Conservation (phyloP, 2,888 invertebrate species). For the Orthosia gothica region DNA sequence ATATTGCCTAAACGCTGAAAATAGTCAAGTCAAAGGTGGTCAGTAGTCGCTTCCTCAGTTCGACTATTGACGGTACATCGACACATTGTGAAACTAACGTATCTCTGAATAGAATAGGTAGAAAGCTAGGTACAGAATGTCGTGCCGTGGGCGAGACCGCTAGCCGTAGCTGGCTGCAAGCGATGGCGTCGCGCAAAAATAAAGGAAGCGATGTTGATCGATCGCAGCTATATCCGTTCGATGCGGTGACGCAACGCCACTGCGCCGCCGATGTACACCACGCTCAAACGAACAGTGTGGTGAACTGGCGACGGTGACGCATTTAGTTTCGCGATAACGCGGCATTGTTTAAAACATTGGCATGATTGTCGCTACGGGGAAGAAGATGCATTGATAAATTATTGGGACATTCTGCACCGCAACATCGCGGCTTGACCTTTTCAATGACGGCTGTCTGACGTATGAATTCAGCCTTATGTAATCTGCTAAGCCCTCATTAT, state of each 20-base stretch:
- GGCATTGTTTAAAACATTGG: slow-evolving; percentile 64
- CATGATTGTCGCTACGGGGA: slow-evolving; percentile 52
- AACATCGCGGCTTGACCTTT: slow-evolving; percentile 33
- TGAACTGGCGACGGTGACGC: slow-evolving; percentile 60
- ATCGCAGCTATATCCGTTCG: slow-evolving; percentile 84
- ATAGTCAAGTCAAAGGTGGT: slow-evolving; percentile 61
- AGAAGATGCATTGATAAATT: slow-evolving; percentile 28
- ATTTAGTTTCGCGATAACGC: slow-evolving; percentile 65
- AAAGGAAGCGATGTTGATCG: slow-evolving; percentile 81
- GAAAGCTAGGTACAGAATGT: slow-evolving; percentile 70
- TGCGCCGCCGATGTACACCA: slow-evolving; percentile 57
- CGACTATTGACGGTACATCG: slow-evolving; percentile 57
- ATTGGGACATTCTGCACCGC: slow-evolving; percentile 23
- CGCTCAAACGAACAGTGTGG: slow-evolving; percentile 63
- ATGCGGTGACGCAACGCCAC: slow-evolving; percentile 79
- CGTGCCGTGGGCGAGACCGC: slow-evolving; percentile 67
- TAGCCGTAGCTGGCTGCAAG: slow-evolving; percentile 60
- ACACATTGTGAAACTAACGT: slow-evolving; percentile 63
- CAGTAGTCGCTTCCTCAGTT: slow-evolving; percentile 52
- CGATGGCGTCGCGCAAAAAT: slow-evolving; percentile 76
- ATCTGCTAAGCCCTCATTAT: neutral
- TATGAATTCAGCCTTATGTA: slow-evolving; percentile 13
- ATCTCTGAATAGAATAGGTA: slow-evolving; percentile 70
- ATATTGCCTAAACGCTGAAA: slow-evolving; percentile 65
- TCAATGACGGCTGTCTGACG: slow-evolving; percentile 7